Base-by-base conservation (phyloP, 2,888 invertebrate genomes). In the Cryptus viduatorius region DNA sequence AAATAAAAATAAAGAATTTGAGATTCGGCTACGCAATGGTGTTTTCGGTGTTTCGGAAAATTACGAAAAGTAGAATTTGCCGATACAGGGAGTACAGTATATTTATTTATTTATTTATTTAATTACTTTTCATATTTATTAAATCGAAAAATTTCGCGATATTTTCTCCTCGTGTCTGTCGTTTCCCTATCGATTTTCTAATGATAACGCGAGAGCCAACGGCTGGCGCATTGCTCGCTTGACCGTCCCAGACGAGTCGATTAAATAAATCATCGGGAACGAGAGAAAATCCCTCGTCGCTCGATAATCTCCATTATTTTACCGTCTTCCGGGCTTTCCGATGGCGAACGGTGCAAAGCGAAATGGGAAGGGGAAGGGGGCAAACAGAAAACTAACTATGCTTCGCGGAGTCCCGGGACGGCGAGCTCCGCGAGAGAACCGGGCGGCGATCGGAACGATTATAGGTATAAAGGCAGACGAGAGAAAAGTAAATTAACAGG, bases 271-370 rank as follows among this genome's bases (percentile, higher is more conserved):
- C 79, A 79, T 79, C 73, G 72, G 44, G 4, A 42, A 14, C 44
- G 67, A 44, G 44, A 46, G 19, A 44, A 16, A 7, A 14, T 12
- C n/a, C 19, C 5, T 14, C 14, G 48, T 73, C 73, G 79, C 72
- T 73, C 72, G 67, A 79, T 73, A 72, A 79, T 79, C 53, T 67
- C 73, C 79, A 79, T 79, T 79, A 73, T 79, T 79, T 79, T 67
- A 46, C 65, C 56, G 72, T 65, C 71, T 72, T 72, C 79, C 59
- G 65, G 56, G 79, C 65, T 79, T 56, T 56, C 14, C 56, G 46
- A 73, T 67, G 67, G 31, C 50, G 73, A 79, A 67, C 53, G 44
- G 77, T 16, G 68, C 16, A 12, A 14, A 37, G 37, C 37, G 5
- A 37, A 8, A 37, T 7, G 37, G 8, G 37, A 37, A 37, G 37